Conservation (phyloP, 2,888 invertebrate species). For the Willowsia nigromaculata region DNA sequence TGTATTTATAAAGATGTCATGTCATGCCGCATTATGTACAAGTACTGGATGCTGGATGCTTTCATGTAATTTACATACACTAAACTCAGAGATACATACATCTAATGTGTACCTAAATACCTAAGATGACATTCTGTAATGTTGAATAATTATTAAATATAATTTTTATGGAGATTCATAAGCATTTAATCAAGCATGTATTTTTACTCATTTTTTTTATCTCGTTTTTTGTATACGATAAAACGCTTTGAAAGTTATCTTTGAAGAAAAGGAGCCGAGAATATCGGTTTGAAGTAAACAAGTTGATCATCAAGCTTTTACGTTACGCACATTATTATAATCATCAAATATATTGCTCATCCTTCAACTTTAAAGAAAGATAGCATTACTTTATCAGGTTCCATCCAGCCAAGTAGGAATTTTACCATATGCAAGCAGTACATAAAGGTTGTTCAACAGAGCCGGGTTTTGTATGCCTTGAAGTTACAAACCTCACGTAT, state of each 20-base stretch:
- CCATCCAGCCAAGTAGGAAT: background rate
- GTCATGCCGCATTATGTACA: background rate
- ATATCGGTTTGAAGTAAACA: conserved; percentile 15
- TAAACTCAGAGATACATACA: too few species aligned
- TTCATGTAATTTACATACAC: too few species aligned
- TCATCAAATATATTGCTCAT: background rate
- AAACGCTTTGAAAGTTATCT: background rate
- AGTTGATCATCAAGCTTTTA: background rate
- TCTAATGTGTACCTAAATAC: too few species aligned
- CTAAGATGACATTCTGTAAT: too few species aligned
- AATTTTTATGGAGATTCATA: too few species aligned
- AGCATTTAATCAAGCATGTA: too few species aligned
- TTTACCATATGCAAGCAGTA: background rate
- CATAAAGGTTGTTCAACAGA: too few species aligned
- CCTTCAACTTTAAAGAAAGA: background rate
- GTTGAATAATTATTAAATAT: too few species aligned
- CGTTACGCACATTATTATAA: background rate
- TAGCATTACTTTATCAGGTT: background rate
- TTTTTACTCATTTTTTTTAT: background rate
- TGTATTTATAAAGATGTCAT: conserved; percentile 34
- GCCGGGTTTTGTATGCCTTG: too few species aligned
- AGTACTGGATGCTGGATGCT: too few species aligned
- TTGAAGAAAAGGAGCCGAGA: background rate
- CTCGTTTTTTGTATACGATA: background rate
- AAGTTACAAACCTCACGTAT: too few species aligned